Conservation (phyloP, 1,140 invertebrate genomes). For the Hydropsyche tenuis region DNA sequence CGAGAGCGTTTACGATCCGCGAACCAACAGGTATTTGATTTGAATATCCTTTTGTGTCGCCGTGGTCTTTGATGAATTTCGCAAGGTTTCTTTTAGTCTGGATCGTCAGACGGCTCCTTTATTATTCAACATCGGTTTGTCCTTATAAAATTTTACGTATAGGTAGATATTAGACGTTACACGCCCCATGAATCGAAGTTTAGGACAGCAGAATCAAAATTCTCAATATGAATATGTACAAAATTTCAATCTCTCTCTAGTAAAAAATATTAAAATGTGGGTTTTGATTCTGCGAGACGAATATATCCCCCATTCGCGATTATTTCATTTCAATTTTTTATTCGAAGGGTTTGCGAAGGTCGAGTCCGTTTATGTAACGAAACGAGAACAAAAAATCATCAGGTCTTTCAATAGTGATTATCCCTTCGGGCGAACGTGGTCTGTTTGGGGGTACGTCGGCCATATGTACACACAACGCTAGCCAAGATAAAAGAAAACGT, state of each 20-base stretch:
- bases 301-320: no score
- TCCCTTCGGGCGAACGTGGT: neutral
- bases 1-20: neutral
- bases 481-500: constrained; percentile 24
- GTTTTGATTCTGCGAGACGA: no score
- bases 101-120: constrained; percentile 21
- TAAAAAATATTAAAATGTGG: no score
- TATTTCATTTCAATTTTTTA: no score
- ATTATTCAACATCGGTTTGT: neutral
- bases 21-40: neutral
- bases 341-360: constrained; percentile 33
- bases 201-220: no score
- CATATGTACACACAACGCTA: no score
- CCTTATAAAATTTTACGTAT: no score
- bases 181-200: no score
- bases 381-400: neutral
- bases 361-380: constrained; percentile 7
- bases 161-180: no score
- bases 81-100: constrained; percentile 22
- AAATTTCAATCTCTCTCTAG: no score
- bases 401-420: constrained; percentile 12
- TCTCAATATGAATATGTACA: no score
- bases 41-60: constrained; percentile 6
- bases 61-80: constrained; percentile 17
- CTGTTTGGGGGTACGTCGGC: no score